Conservation (phyloP, 1,140 invertebrate genomes). For the Trichonephila clavata region DNA sequence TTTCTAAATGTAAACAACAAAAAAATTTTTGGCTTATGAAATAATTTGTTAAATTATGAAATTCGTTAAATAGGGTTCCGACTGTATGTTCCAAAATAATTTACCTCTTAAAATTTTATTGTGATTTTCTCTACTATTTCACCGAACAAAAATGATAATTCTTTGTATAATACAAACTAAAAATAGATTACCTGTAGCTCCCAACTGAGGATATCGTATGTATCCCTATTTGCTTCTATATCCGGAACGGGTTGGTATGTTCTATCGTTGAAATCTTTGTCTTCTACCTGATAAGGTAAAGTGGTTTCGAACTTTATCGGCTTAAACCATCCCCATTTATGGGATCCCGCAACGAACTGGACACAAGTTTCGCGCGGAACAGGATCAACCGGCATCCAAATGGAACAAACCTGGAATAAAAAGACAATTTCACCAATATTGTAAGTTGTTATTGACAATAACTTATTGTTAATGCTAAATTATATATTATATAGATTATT, state of each 20-base stretch:
- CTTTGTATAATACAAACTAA: no score
- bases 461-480: no score
- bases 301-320: constrained; percentile 79
- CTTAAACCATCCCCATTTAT: constrained; percentile 78
- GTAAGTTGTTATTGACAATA: no score
- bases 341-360: constrained; percentile 79
- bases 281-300: constrained; percentile 75
- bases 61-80: no score
- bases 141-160: no score
- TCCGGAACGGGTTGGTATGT: constrained; percentile 77
- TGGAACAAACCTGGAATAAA: constrained; percentile 78
- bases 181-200: constrained; percentile 76
- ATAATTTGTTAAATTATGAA: no score
- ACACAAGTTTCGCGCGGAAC: constrained; percentile 78
- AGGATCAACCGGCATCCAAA: constrained; percentile 79
- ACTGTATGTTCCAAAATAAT: no score
- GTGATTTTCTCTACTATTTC: no score
- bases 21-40: no score
- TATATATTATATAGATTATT: no score
- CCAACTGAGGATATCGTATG: constrained; percentile 78
- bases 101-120: no score
- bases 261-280: not conserved
- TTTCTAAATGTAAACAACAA: no score
- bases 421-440: not conserved
- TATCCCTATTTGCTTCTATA: constrained; percentile 73